phyloP scores from a whole-genome alignment of 2,888 invertebrate genomes.

The Odontothrips loti region DNA sequence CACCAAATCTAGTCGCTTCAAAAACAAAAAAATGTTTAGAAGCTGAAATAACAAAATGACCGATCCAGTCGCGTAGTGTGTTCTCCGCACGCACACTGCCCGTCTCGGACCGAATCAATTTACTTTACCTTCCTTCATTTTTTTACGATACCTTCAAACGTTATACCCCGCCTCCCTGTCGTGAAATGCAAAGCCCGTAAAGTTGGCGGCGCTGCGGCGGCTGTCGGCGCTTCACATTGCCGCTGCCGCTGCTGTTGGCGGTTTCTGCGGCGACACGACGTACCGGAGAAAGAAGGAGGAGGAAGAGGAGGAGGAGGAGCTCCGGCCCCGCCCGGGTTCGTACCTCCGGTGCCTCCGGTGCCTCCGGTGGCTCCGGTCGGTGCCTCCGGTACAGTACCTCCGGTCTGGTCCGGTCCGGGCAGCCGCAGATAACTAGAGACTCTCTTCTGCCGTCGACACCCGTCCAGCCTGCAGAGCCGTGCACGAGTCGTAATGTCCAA shows the following conservation, averaged over 20 bases:
- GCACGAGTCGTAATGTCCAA: not conserved
- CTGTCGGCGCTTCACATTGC: not conserved
- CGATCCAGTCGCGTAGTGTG: too few species aligned
- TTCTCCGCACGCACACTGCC: too few species aligned
- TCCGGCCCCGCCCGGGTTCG: too few species aligned
- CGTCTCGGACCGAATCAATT: too few species aligned
- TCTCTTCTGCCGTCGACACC: conserved; percentile 5
- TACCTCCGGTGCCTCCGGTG: not conserved
- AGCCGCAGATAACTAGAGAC: not conserved
- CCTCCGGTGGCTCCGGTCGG: not conserved
- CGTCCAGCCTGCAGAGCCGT: not conserved
- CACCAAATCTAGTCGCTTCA: too few species aligned
- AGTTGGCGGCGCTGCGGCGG: not conserved
- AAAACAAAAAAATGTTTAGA: too few species aligned
- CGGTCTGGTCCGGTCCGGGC: not conserved
- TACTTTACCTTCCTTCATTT: too few species aligned
- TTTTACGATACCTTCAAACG: too few species aligned
- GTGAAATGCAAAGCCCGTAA: not conserved
- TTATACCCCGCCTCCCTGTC: too few species aligned
- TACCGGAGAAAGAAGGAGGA: too few species aligned
- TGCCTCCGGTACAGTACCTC: not conserved
- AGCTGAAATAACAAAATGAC: too few species aligned
- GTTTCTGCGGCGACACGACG: not conserved
- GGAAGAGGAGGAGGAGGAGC: too few species aligned
- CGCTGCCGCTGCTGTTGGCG: not conserved